Percentiles rank a stretch among this genome's conserved stretches.
These are phyloP conservation scores for Saccopteryx bilineata DNA, from an alignment of 2,113 vertebrate genomes.

Conservation along the genomic window DNA sequence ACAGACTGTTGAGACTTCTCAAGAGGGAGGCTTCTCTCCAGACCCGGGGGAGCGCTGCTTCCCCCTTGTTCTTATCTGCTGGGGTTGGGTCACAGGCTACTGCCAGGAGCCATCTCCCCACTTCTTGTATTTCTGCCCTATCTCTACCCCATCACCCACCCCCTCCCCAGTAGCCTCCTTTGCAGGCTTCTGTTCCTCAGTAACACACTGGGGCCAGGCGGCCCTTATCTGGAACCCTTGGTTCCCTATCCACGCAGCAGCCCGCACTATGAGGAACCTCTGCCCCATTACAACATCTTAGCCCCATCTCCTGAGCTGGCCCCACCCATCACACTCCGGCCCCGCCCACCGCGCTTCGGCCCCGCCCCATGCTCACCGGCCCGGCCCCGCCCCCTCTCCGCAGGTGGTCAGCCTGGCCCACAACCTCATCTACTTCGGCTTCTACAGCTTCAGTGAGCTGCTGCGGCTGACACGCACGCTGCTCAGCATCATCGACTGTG, in stretches of 20 bases:
- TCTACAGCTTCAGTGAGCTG: slow-evolving; percentile 99
- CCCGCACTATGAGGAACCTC: background rate
- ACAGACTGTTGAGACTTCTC: background rate
- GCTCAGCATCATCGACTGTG: slow-evolving; percentile 97
- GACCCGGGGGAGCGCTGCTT: too few relatives aligned
- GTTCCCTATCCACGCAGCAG: rapidly evolving
- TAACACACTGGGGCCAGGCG: background rate
- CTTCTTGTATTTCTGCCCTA: background rate
- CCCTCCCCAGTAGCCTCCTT: background rate
- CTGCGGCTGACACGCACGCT: slow-evolving; percentile 96
- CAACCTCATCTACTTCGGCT: slow-evolving; percentile 99
- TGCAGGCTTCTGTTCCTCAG: background rate
- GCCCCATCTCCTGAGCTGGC: background rate
- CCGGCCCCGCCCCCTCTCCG: background rate
- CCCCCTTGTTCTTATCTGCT: background rate
- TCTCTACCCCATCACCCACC: too few relatives aligned
- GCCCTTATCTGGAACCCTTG: background rate
- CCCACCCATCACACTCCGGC: background rate
- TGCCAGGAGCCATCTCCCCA: background rate
- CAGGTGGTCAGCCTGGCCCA: slow-evolving; percentile 98
- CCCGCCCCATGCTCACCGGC: background rate
- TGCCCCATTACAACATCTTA: rapidly evolving
- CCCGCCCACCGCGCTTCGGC: background rate
- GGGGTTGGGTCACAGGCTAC: background rate
- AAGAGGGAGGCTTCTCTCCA: background rate